phyloP scores from a whole-genome alignment of 1,140 invertebrate species.

The Saccostrea glomerata region DNA sequence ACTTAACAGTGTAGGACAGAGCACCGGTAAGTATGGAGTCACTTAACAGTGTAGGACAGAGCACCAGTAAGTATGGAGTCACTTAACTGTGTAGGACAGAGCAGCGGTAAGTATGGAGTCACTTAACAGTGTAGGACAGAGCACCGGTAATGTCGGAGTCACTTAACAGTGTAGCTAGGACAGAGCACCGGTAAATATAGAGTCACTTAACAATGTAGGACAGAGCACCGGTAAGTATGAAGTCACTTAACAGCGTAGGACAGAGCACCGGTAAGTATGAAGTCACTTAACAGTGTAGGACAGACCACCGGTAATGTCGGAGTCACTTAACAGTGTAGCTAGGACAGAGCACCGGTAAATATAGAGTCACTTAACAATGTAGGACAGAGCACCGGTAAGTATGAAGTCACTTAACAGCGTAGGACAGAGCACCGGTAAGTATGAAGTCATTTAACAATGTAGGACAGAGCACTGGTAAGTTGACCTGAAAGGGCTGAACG shows the following conservation, averaged over 20 bases:
- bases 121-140: neutral
- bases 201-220: conserved; percentile 25
- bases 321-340: conserved; percentile 36
- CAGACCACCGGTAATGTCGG: neutral
- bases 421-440: neutral
- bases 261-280: neutral
- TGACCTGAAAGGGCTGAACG: neutral
- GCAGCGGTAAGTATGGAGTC: conserved; percentile 9
- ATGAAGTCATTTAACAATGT: conserved; percentile 27
- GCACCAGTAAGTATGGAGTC: conserved; percentile 16
- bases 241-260: conserved; percentile 23
- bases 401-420: conserved; percentile 27
- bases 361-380: conserved; percentile 28
- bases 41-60: neutral
- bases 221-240: neutral
- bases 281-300: conserved; percentile 25
- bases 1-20: neutral
- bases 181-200: neutral
- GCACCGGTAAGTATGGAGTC: conserved; percentile 19
- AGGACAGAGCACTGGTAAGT: neutral
- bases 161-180: conserved; percentile 6
- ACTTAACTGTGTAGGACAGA: neutral
- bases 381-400: neutral
- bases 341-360: neutral
- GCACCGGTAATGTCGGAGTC: conserved; percentile 6